A percentile compares a stretch with the other conserved stretches of the same genome.
These are phyloP conservation scores for Discoglossus pictus DNA, from an alignment of 2,797 vertebrate genomes.

Conservation along the genomic window DNA sequence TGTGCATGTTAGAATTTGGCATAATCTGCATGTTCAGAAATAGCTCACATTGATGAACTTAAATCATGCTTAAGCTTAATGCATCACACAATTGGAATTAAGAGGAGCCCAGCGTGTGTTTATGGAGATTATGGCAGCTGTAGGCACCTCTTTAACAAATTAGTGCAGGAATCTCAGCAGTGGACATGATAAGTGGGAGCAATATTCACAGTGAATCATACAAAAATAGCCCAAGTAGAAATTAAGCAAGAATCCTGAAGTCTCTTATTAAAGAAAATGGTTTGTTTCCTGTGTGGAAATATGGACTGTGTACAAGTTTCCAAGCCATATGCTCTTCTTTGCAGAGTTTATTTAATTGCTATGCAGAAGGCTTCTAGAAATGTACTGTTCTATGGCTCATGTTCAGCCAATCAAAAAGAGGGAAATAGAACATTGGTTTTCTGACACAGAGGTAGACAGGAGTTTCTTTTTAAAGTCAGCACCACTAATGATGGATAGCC, in stretches of 20 bases:
- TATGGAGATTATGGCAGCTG: constrained; percentile 50
- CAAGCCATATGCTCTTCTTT: too few relatives aligned
- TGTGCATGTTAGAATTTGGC: constrained; percentile 36
- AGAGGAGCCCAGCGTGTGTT: constrained; percentile 49
- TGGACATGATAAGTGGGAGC: constrained; percentile 45
- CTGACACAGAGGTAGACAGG: too few relatives aligned
- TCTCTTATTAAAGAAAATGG: constrained; percentile 17
- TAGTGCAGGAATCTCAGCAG: constrained; percentile 43
- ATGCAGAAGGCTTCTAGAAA: too few relatives aligned
- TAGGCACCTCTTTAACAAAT: constrained; percentile 51
- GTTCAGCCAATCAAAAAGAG: too few relatives aligned
- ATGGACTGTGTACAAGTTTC: background rate
- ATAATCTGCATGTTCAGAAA: constrained; percentile 38
- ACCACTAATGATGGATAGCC: too few relatives aligned
- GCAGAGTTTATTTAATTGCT: too few relatives aligned
- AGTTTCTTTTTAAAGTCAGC: too few relatives aligned
- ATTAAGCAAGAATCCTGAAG: constrained; percentile 20
- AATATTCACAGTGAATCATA: constrained; percentile 37
- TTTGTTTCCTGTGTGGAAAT: background rate
- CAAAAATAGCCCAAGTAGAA: constrained; percentile 43
- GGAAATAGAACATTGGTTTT: too few relatives aligned
- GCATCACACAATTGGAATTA: constrained; percentile 52
- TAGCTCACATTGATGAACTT: constrained; percentile 48
- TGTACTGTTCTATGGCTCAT: too few relatives aligned
- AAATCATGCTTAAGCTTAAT: constrained; percentile 51